A percentile compares a stretch with the other conserved stretches of the same genome.
phyloP scores from a whole-genome alignment of 1,140 invertebrate species.

The Pseudomyrmex sp. region DNA sequence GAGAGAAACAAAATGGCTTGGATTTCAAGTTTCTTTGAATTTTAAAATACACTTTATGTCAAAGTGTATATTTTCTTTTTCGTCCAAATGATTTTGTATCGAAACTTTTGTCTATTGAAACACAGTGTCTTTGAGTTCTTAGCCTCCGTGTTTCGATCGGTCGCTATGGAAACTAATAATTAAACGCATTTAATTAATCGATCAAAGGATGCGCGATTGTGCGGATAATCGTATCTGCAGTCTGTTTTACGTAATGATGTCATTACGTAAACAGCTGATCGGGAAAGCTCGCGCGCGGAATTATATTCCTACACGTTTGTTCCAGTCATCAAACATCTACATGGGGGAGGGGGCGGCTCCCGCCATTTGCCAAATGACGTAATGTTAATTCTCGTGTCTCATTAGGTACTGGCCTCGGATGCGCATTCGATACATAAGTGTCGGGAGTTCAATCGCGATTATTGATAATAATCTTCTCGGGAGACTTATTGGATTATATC shows the following conservation, averaged over 20 bases:
- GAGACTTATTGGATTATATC: too few relatives aligned
- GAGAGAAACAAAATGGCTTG: too few relatives aligned
- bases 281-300: conserved; percentile 47
- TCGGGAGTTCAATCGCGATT: background rate
- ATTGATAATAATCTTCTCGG: conserved; percentile 25
- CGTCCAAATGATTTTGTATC: too few relatives aligned
- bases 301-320: conserved; percentile 20
- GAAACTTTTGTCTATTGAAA: too few relatives aligned
- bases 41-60: too few relatives aligned
- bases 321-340: conserved; percentile 34
- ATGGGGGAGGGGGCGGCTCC: background rate
- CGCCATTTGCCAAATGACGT: conserved; percentile 57
- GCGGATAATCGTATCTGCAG: conserved; percentile 40
- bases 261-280: conserved; percentile 48
- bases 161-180: conserved; percentile 14
- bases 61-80: too few relatives aligned
- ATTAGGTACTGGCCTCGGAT: conserved; percentile 20
- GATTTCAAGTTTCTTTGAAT: too few relatives aligned
- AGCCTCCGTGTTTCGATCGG: background rate
- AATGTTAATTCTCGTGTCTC: conserved; percentile 55
- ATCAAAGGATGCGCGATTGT: conserved; percentile 29
- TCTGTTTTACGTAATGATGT: conserved; percentile 54
- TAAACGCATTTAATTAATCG: conserved; percentile 41
- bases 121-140: background rate
- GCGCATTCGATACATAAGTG: conserved; percentile 10